phyloP scores from a whole-genome alignment of 2,888 invertebrate genomes.

The Caenorhabditis sp. region DNA sequence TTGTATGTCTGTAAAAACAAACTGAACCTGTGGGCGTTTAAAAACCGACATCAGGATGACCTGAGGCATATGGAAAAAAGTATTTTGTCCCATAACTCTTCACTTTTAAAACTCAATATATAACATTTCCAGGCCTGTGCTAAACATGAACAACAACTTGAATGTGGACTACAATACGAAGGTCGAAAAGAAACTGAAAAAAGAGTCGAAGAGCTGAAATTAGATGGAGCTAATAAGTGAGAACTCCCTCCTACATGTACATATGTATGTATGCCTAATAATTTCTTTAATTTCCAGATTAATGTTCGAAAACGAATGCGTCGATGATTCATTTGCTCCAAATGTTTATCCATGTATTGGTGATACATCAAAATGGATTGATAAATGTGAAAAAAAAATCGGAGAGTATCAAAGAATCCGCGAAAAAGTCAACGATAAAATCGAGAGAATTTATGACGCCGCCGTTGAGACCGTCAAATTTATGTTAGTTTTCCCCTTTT shows the following conservation, averaged over 20 bases:
- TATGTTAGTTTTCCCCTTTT: slow-evolving; percentile 4
- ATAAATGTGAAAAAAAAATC: slow-evolving; percentile 28
- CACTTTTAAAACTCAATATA: no score
- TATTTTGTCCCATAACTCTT: no score
- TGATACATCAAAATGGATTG: slow-evolving; percentile 24
- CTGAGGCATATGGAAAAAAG: no score
- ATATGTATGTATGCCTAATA: no score
- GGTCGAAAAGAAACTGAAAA: slow-evolving; percentile 42
- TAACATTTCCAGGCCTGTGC: slow-evolving; percentile 35
- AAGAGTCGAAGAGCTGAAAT: slow-evolving; percentile 43
- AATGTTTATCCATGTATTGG: slow-evolving; percentile 54
- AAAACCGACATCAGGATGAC: no score
- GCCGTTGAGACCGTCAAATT: slow-evolving; percentile 41
- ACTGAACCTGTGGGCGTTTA: no score
- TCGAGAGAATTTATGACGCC: slow-evolving; percentile 43
- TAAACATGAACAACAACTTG: slow-evolving; percentile 54
- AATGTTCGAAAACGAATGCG: slow-evolving; percentile 57
- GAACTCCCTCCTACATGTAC: no score
- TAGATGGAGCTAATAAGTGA: slow-evolving; percentile 34
- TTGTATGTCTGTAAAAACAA: no score
- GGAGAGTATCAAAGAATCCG: slow-evolving; percentile 33
- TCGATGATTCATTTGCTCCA: slow-evolving; percentile 37
- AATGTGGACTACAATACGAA: slow-evolving; percentile 50
- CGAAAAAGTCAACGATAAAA: slow-evolving; percentile 41
- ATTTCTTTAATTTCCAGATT: slow-evolving; percentile 20